Percentiles rank a stretch among this genome's conserved stretches.
Conservation (phyloP, 2,888 invertebrate genomes). For the Linnaemya vulpina region DNA sequence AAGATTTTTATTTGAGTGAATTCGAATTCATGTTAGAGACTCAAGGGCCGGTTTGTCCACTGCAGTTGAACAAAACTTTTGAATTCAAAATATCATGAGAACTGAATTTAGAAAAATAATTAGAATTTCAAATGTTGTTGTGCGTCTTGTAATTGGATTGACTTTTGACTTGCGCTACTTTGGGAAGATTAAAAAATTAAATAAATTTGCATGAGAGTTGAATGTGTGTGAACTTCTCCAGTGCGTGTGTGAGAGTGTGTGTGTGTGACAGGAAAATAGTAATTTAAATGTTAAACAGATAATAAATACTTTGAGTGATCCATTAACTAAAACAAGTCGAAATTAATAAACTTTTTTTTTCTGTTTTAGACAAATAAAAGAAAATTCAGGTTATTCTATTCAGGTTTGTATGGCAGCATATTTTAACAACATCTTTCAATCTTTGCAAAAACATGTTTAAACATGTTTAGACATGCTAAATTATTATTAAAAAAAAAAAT, state of each 20-base stretch:
- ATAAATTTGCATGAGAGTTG: neutral
- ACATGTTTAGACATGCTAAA: too few species aligned
- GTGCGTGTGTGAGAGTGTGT: neutral
- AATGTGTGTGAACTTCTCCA: neutral
- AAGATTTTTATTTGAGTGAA: constrained; percentile 30
- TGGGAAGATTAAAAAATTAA: neutral
- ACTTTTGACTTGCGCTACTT: constrained; percentile 27
- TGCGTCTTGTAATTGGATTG: constrained; percentile 14
- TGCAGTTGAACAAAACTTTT: neutral
- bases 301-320: neutral
- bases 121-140: neutral
- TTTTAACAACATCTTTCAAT: too few species aligned
- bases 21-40: constrained; percentile 18
- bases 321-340: neutral
- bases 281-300: constrained; percentile 20
- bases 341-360: neutral
- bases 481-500: too few species aligned
- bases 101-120: neutral
- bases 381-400: neutral
- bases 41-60: neutral
- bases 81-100: constrained; percentile 1
- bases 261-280: constrained; percentile 34
- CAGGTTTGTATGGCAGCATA: too few species aligned
- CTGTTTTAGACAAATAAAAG: neutral
- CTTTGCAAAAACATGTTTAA: too few species aligned